Base-by-base conservation (phyloP, 2,888 invertebrate species). In the Crioceris asparagi region DNA sequence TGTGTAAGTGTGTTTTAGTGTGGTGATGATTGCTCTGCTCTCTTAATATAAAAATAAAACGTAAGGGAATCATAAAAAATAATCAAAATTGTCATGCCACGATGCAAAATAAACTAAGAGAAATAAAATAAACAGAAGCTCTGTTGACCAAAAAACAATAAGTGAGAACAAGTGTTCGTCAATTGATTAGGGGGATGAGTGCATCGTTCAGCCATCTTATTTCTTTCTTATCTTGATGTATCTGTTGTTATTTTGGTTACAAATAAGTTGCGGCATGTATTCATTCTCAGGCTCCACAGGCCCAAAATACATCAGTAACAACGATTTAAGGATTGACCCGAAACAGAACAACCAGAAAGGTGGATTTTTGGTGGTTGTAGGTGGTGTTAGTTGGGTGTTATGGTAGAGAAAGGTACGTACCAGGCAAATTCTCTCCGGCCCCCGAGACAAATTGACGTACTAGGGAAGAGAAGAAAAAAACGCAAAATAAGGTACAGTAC, bases 371-470 rank as follows among this genome's bases (percentile, higher is more conserved):
- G 55, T 59, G 57, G 54, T 55, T 57, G 57, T 61, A 57, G 55
- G 59, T 62, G 62, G 62, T 64, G 64, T 64, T 57, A 27, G 27
- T 52, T 58, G 57, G 58, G 63, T 64, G 61, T 61, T 52, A 62
- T 56, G 57, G 57, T 58, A 61, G 59, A 62, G 59, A 59, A 49
- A 56, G 59, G 65, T 66, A 66, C 65, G 62, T 66, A 66, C 66
- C 66, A 65, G 66, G 64, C 59, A 65, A 60, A 65, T 65, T 66
- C 59, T 65, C 65, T 64, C 65, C 66, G 60, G 65, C 65, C 63
- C 65, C 65, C 65, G 65, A 63, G 64, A 66, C 66, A 65, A 64
- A 66, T 62, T 66, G 66, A 65, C 66, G 66, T 65, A 66, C 66
- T 66, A 65, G 63, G 62, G 62, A 65, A 63, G 60, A 65, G 62